A percentile compares a stretch with the other conserved stretches of the same genome.
Evolutionary conservation across 1,140 invertebrate genomes (phyloP).

Genomic region (Cydia splendana): DNA sequence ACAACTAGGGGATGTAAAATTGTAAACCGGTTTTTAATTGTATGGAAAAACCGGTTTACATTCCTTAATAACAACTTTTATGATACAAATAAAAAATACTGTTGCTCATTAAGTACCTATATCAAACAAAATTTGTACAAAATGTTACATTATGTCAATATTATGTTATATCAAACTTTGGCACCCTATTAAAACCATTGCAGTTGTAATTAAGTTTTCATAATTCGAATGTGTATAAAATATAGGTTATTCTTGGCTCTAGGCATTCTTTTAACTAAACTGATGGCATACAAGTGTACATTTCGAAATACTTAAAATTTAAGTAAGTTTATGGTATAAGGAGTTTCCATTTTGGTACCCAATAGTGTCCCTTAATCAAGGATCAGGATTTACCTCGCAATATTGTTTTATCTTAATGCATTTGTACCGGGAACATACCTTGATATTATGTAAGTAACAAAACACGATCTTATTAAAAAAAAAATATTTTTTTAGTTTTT

Average conservation of each 20-base stretch:
- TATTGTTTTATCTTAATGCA: conserved; percentile 14
- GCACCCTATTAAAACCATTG: conserved; percentile 45
- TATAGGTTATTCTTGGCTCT: conserved; percentile 56
- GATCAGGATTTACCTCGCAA: conserved; percentile 20
- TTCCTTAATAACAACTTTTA: neutral
- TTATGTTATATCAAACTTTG: neutral
- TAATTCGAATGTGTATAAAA: conserved; percentile 58
- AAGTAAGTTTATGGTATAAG: neutral
- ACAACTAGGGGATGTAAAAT: neutral
- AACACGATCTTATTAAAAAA: conserved; percentile 38
- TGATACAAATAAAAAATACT: neutral
- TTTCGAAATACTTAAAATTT: conserved; percentile 7
- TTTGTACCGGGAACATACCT: conserved; percentile 21
- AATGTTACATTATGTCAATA: neutral
- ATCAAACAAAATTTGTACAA: conserved; percentile 5
- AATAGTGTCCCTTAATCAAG: neutral
- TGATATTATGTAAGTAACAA: neutral
- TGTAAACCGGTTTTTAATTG: too few species aligned
- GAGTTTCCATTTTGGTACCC: conserved; percentile 24
- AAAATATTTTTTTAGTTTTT: conserved; percentile 35
- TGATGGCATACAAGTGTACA: conserved; percentile 42
- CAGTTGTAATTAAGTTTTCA: conserved; percentile 54
- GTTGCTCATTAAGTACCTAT: too few species aligned
- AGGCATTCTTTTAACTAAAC: conserved; percentile 66
- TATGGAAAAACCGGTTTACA: too few species aligned